Base-by-base conservation (phyloP, 2,113 vertebrate genomes). In the Phycodurus eques region DNA sequence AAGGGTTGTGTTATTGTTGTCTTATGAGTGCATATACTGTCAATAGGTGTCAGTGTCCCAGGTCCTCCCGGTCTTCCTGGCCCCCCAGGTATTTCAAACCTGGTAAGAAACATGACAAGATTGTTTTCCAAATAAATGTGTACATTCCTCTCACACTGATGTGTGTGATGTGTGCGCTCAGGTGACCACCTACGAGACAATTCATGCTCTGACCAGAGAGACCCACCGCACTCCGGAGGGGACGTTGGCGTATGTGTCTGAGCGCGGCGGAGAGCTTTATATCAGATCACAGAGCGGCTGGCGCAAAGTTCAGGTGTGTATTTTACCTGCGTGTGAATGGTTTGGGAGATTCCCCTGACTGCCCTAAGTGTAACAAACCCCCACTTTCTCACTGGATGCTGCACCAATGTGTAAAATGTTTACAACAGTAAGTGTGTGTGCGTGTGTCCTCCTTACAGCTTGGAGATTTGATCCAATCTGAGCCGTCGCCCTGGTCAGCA, bases 21-120 rank as follows among this genome's bases (percentile, higher is more conserved):
- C 15, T 0, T 22, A 56, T 57, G 5, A 44, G 20, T 51, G 14
- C 42, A 10, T 70, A 0, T 74, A 63, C 79, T 75, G 47, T 88
- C 49, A 76, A 85, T 84, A 95, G 92, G 88, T 76, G 87, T 89
- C 4, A 85, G 86, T 54, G 66, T 95, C 70, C 94, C 95, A 5
- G 96, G 96, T 9, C 95, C 95, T 8, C 95, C 95, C 2, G 96
- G 96, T 44, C 95, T 96, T 79, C 94, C 94, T 0, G 96, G 96
- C 72, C 93, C 94, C 54, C 94, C 94, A 43, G 96, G 95, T 9
- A 44, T 91, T 75, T 86, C 91, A 80, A 96, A 92, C 75, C 80
- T 90, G 88, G 96, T 98, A 90, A 94, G 93, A 74, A 2, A 49
- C 22, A 8, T 57, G 20, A 4, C 39, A 46, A 31, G 4, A 61